These are phyloP conservation scores for Recurvirostra avosetta DNA, from an alignment of 2,113 vertebrate genomes.

Conservation along the genomic window DNA sequence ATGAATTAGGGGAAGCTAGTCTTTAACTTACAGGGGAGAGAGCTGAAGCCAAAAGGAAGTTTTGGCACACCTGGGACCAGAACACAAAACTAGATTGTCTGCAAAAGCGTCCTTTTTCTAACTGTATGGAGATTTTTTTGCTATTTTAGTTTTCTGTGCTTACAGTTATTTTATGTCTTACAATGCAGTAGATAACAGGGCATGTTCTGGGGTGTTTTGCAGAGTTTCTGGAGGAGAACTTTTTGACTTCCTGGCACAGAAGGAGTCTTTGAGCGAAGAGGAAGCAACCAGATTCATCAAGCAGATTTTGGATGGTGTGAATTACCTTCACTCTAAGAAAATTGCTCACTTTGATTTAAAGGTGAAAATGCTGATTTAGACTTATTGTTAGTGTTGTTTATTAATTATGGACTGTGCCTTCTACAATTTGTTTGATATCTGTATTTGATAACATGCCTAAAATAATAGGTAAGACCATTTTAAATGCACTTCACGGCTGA, in stretches of 20 bases:
- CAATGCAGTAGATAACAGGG: not conserved
- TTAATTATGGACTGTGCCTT: not conserved
- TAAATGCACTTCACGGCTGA: not conserved
- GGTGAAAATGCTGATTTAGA: slow-evolving; percentile 70
- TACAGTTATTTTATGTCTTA: not conserved
- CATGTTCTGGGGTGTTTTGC: not conserved
- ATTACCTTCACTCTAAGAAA: slow-evolving; percentile 90
- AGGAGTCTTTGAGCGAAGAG: slow-evolving; percentile 94
- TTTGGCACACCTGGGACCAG: not conserved
- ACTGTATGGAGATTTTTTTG: not conserved
- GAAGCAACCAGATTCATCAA: slow-evolving; percentile 97
- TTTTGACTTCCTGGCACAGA: slow-evolving; percentile 96
- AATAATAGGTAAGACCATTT: not conserved
- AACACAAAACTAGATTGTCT: not conserved
- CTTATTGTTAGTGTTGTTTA: not conserved
- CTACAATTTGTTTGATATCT: not conserved
- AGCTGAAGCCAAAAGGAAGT: not conserved
- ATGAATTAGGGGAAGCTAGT: not conserved
- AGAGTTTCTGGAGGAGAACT: slow-evolving; percentile 97
- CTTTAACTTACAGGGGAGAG: not conserved
- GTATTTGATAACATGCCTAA: not conserved
- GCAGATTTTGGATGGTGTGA: slow-evolving; percentile 93
- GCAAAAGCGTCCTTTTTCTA: not conserved
- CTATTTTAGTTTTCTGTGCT: not conserved
- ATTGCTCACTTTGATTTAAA: slow-evolving; percentile 97